Base-by-base conservation (phyloP, 1,140 invertebrate species). In the Helicoverpa zea region DNA sequence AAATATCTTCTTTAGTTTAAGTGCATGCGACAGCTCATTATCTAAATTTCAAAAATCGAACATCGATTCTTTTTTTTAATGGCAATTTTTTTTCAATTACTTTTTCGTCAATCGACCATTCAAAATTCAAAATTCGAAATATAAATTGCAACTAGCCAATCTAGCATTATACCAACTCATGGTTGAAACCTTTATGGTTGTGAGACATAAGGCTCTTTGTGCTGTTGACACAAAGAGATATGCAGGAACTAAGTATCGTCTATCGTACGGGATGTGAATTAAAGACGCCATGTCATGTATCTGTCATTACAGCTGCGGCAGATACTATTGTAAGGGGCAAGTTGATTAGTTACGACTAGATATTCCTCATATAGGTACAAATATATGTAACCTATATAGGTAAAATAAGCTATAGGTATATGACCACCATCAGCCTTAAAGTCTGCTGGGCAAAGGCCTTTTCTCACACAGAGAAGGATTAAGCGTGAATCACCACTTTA, bases 271-370 rank as follows among this genome's bases (percentile, higher is more conserved):
- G 56, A 58, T 18, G 23, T 58, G 56, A 58, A 58, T 58, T 58
- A 58, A 58, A 58, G 56, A 58, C 14, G 66, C 66, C 77, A 77
- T 66, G 35, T 64, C 29, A 43, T 43, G 35, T 43, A 43, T 43
- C 30, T 47, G 35, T 47, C 29, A 64, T 64, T 43, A 64, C 12
- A 64, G 63, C 35, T 64, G 63, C 9, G 63, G 16, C 12, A 23
- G 56, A 58, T 23, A 23, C 56, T 18, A 29, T 72, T 52, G 43
- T 58, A 18, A 23, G 23, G 56, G 18, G 56, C 56, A 11, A 16
- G 5, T 58, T 16, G 18, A n/a, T 58, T 58, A 23, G 56, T 58
- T 58, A 58, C 56, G 56, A 23, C 56, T 0, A 18, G 23, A 43
- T 9, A 43, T 35, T 35, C 35, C 7, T 3, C 7, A 35, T 35